These are phyloP conservation scores for Drosophila eugracilis DNA, from an alignment of 1,140 invertebrate genomes.

Conservation along the genomic window DNA sequence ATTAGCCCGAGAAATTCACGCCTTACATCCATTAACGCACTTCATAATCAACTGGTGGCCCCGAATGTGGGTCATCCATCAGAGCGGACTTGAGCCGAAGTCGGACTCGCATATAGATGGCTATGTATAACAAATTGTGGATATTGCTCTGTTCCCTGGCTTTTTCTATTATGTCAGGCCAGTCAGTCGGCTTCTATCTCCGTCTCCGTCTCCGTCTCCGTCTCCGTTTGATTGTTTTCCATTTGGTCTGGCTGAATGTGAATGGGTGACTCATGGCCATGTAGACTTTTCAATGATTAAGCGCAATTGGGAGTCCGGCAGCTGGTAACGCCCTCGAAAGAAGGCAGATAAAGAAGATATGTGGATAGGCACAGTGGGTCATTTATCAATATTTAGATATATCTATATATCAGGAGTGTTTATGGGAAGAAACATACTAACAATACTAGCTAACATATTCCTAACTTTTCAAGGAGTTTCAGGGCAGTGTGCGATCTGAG, in stretches of 20 bases:
- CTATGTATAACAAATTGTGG: slow-evolving; percentile 44
- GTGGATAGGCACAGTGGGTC: slow-evolving; percentile 5
- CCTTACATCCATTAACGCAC: slow-evolving; percentile 32
- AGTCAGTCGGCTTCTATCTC: no score
- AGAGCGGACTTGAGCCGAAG: slow-evolving; percentile 28
- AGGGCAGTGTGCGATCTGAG: slow-evolving; percentile 10
- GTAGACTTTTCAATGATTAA: slow-evolving; percentile 47
- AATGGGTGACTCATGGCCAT: slow-evolving; percentile 36
- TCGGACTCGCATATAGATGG: background rate
- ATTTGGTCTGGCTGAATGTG: slow-evolving; percentile 27
- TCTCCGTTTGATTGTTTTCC: slow-evolving; percentile 34
- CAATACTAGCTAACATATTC: no score
- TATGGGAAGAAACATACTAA: no score
- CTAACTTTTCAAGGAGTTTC: no score
- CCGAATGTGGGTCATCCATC: slow-evolving; percentile 39
- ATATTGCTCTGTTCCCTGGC: slow-evolving; percentile 20
- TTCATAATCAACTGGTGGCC: slow-evolving; percentile 49
- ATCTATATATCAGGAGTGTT: no score
- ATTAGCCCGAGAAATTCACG: slow-evolving; percentile 40
- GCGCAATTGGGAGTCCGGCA: slow-evolving; percentile 40
- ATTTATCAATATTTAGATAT: background rate
- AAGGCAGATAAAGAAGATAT: background rate
- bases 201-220: no score
- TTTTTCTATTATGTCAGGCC: slow-evolving; percentile 28
- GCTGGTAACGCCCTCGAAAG: slow-evolving; percentile 37